A percentile compares a stretch with the other conserved stretches of the same genome.
phyloP scores from a whole-genome alignment of 92 coral and sea anemone genomes.

The Epizoanthus stellaris region DNA sequence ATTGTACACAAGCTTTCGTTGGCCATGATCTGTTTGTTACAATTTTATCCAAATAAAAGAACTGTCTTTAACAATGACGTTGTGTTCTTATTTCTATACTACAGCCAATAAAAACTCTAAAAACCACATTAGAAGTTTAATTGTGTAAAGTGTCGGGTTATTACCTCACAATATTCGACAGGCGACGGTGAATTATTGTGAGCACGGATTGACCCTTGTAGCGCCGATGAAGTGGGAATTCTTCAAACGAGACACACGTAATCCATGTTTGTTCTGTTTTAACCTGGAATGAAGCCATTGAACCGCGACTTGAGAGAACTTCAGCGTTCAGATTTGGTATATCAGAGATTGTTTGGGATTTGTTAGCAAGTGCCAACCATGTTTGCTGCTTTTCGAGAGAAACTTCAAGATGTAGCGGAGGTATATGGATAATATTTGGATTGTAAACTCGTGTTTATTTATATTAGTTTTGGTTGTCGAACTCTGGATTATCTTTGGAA shows the following conservation, averaged over 20 bases:
- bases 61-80: background rate
- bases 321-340: background rate
- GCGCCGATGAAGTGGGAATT: background rate
- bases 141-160: constrained; percentile 2
- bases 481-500: no score
- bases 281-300: background rate
- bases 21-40: background rate
- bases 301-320: no score
- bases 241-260: background rate
- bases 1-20: background rate
- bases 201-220: background rate
- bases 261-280: background rate
- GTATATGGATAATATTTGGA: background rate
- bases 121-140: background rate
- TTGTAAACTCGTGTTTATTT: background rate
- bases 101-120: constrained; percentile 1
- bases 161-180: background rate
- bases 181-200: background rate
- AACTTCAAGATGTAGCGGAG: constrained; percentile 33
- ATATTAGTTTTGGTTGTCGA: no score
- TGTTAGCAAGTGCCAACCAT: background rate
- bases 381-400: constrained; percentile 38
- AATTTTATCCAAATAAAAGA: background rate
- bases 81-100: background rate
- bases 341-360: background rate